Evolutionary conservation across 2,113 vertebrate species (phyloP).

Genomic region (Poeciliopsis occidentalis): DNA sequence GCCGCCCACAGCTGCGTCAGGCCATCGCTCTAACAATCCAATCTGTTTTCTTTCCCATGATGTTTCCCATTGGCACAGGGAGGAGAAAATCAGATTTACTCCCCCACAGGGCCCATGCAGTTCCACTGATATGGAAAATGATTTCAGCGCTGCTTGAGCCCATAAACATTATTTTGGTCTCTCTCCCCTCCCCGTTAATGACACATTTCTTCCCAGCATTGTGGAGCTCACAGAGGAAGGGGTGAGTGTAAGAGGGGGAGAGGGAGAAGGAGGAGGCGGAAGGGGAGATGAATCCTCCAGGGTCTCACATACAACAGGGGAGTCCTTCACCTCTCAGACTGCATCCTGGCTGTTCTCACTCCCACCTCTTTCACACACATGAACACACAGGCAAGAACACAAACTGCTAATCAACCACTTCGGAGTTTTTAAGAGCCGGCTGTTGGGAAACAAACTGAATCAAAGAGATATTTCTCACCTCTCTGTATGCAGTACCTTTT

Average conservation of each 20-base stretch:
- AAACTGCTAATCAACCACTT: slow-evolving; percentile 47
- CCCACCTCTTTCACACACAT: slow-evolving; percentile 32
- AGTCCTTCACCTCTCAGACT: slow-evolving; percentile 69
- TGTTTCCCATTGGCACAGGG: slow-evolving; percentile 80
- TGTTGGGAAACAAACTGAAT: slow-evolving; percentile 51
- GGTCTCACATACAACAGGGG: slow-evolving; percentile 54
- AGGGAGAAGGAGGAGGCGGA: slow-evolving; percentile 58
- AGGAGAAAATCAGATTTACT: slow-evolving; percentile 80
- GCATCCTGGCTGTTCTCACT: slow-evolving; percentile 56
- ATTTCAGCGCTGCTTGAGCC: slow-evolving; percentile 78
- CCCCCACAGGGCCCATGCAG: slow-evolving; percentile 79
- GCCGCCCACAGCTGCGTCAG: slow-evolving; percentile 78
- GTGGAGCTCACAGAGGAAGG: slow-evolving; percentile 70
- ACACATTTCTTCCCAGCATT: slow-evolving; percentile 81
- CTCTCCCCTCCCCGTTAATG: slow-evolving; percentile 77
- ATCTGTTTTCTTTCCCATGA: slow-evolving; percentile 81
- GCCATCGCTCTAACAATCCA: slow-evolving; percentile 77
- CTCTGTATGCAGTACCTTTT: slow-evolving; percentile 24
- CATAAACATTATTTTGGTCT: slow-evolving; percentile 81
- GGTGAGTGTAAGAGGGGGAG: slow-evolving; percentile 52
- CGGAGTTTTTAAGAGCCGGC: slow-evolving; percentile 44
- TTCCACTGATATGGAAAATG: slow-evolving; percentile 82
- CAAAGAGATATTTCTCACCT: slow-evolving; percentile 60
- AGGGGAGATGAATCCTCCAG: slow-evolving; percentile 66
- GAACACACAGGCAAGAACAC: slow-evolving; percentile 19